Percentiles rank a stretch among this genome's conserved stretches.
Conservation (phyloP, 2,888 invertebrate genomes). For the Sarcophaga caerulescens region DNA sequence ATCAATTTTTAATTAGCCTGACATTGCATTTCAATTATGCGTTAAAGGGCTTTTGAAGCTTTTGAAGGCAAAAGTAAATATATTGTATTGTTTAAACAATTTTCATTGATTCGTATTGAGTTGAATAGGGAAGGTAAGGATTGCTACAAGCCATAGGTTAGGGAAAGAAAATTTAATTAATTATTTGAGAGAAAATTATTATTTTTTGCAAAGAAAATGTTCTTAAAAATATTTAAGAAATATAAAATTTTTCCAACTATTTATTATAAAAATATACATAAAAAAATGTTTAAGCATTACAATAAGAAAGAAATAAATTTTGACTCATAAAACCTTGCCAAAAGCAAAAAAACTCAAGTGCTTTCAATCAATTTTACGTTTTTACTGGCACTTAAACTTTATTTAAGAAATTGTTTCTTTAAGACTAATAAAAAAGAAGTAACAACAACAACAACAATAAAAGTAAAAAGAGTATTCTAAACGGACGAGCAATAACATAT, state of each 20-base stretch:
- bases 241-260: not conserved
- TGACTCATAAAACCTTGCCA: conserved; percentile 8
- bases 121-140: too few relatives aligned
- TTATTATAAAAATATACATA: not conserved
- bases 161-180: too few relatives aligned
- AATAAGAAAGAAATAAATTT: not conserved
- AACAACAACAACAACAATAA: not conserved
- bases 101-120: too few relatives aligned
- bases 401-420: conserved; percentile 18
- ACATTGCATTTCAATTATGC: conserved; percentile 47
- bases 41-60: not conserved
- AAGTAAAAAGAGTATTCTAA: not conserved
- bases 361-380: conserved; percentile 50
- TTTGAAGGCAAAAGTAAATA: not conserved
- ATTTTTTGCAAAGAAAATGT: not conserved
- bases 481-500: conserved; percentile 22
- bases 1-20: conserved; percentile 48
- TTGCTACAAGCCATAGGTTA: too few relatives aligned
- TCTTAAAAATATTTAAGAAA: not conserved
- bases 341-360: conserved; percentile 18
- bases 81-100: too few relatives aligned
- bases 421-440: conserved; percentile 19
- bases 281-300: not conserved
- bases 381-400: conserved; percentile 27
- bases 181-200: too few relatives aligned